phyloP scores from a whole-genome alignment of 2,888 invertebrate species.

The Epsilonema sp. region DNA sequence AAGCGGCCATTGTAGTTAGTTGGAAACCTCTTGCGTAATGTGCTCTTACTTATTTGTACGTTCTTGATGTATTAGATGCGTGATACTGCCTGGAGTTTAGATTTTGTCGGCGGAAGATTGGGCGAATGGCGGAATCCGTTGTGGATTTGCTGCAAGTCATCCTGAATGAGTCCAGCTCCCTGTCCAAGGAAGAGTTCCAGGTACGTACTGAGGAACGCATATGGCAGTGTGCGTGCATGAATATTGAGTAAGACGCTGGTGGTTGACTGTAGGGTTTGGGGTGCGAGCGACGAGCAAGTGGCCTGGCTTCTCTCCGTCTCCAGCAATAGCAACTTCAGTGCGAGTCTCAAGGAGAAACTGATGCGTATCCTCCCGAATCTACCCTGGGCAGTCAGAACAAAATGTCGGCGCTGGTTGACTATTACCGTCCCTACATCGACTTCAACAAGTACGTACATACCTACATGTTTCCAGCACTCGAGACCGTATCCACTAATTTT shows the following conservation, averaged over 20 bases:
- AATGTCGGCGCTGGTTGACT: slow-evolving; percentile 71
- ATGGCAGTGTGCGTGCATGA: slow-evolving; percentile 8
- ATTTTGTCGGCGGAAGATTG: no score
- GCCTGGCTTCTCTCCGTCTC: no score
- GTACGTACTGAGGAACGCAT: no score
- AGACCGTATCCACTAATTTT: no score
- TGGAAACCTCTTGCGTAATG: no score
- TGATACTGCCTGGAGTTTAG: no score
- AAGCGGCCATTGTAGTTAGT: no score
- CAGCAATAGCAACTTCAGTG: no score
- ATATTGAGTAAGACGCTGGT: background rate
- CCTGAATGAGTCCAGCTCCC: slow-evolving; percentile 1
- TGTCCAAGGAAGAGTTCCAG: slow-evolving; percentile 1
- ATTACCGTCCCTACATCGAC: slow-evolving; percentile 62
- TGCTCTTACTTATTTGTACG: no score
- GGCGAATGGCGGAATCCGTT: slow-evolving; percentile 1
- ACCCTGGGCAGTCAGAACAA: slow-evolving; percentile 80
- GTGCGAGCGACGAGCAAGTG: background rate
- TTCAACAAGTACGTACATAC: slow-evolving; percentile 54
- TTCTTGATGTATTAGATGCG: no score
- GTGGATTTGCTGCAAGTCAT: slow-evolving; percentile 2
- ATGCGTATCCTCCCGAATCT: slow-evolving; percentile 70
- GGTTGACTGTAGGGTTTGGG: background rate
- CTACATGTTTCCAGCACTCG: no score
- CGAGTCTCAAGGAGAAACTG: slow-evolving; percentile 30